These are phyloP conservation scores for Euphydryas editha DNA, from an alignment of 2,888 invertebrate genomes.

Conservation along the genomic window DNA sequence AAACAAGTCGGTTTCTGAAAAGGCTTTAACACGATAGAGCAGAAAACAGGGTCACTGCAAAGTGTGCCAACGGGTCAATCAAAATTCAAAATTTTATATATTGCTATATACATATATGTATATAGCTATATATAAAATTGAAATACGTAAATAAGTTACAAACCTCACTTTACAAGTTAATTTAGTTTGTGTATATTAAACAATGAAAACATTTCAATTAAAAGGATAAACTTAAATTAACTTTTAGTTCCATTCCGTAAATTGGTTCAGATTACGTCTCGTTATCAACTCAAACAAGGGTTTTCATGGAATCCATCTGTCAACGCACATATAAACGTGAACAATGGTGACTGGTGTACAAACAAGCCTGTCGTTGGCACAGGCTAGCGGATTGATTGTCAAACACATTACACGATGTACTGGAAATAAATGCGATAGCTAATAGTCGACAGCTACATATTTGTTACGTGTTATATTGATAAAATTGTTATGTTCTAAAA, in stretches of 20 bases:
- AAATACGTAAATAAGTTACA: no score
- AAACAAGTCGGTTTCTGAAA: no score
- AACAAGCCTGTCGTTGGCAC: slow-evolving; percentile 56
- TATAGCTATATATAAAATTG: no score
- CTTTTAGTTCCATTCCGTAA: slow-evolving; percentile 11
- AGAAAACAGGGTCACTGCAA: no score
- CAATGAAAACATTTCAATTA: background rate
- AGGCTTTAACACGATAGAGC: no score
- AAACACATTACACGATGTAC: slow-evolving; percentile 52
- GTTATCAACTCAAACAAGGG: slow-evolving; percentile 53
- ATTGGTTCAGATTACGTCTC: slow-evolving; percentile 45
- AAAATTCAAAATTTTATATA: no score
- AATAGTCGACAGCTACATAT: slow-evolving; percentile 9
- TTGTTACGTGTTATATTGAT: background rate
- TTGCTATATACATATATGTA: no score
- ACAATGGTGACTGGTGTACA: slow-evolving; percentile 54
- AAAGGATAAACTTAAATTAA: background rate
- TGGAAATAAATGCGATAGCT: slow-evolving; percentile 23
- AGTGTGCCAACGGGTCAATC: no score
- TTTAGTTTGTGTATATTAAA: background rate
- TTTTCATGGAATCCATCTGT: slow-evolving; percentile 60
- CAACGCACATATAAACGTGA: slow-evolving; percentile 66
- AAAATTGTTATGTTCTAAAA: background rate
- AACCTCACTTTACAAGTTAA: no score
- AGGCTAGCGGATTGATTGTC: slow-evolving; percentile 61